These are phyloP conservation scores for Cydia amplana DNA, from an alignment of 1,140 invertebrate genomes.

Conservation along the genomic window DNA sequence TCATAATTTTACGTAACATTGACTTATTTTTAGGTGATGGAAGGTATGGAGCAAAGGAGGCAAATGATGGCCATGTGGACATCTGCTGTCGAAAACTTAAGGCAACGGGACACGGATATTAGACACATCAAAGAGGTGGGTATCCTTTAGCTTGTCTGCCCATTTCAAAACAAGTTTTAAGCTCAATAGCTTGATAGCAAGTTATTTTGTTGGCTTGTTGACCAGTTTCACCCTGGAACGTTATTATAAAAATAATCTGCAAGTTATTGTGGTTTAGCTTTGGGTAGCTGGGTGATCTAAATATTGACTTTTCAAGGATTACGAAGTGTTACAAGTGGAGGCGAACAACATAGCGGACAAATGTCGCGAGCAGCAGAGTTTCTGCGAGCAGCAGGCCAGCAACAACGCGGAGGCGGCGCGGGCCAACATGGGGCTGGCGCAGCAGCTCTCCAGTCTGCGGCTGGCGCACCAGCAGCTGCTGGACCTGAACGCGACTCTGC, in stretches of 20 bases:
- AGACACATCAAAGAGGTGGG: slow-evolving; percentile 73
- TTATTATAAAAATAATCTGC: slow-evolving; percentile 9
- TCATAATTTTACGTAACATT: no score
- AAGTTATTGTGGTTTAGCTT: no score
- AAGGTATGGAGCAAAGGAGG: slow-evolving; percentile 71
- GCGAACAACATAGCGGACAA: slow-evolving; percentile 59
- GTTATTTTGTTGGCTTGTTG: no score
- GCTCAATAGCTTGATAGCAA: no score
- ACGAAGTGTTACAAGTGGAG: slow-evolving; percentile 59
- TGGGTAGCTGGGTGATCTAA: neutral
- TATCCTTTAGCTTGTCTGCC: neutral
- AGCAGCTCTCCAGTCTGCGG: slow-evolving; percentile 53
- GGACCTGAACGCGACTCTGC: slow-evolving; percentile 53
- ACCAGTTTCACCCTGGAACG: neutral
- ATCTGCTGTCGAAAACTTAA: slow-evolving; percentile 78
- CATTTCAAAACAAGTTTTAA: neutral
- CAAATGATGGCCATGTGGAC: slow-evolving; percentile 79
- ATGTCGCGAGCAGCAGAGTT: slow-evolving; percentile 70
- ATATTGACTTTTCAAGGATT: slow-evolving; percentile 54
- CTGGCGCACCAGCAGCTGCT: slow-evolving; percentile 43
- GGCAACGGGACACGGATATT: slow-evolving; percentile 80
- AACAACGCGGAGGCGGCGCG: slow-evolving; percentile 63
- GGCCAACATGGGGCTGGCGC: slow-evolving; percentile 52
- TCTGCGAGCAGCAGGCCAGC: slow-evolving; percentile 68
- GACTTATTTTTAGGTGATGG: slow-evolving; percentile 57